Conservation (phyloP, 2,113 vertebrate species). For the Irena cyanogastra region DNA sequence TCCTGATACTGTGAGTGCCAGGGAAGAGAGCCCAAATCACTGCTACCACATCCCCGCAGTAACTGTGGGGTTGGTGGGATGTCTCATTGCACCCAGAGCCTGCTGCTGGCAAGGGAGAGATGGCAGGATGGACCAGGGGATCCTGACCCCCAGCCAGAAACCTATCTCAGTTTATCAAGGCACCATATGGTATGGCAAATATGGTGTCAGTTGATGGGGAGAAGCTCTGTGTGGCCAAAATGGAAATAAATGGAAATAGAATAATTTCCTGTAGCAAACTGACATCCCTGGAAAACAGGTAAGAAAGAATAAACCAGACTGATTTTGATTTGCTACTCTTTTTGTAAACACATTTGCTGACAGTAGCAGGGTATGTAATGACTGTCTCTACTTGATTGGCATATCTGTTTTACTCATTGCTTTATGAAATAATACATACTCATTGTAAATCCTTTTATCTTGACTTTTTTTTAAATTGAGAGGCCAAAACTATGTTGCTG, state of each 20-base stretch:
- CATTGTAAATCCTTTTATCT: background rate
- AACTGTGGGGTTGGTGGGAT: background rate
- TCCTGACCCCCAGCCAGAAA: background rate
- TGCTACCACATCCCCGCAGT: fast-evolving
- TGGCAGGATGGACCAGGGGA: background rate
- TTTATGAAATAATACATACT: background rate
- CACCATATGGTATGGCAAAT: background rate
- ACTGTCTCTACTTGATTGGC: background rate
- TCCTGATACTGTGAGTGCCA: background rate
- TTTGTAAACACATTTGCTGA: background rate
- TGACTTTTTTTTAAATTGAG: background rate
- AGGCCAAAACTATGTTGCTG: background rate
- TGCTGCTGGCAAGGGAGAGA: background rate
- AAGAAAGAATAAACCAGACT: background rate
- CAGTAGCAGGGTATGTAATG: background rate
- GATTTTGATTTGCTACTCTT: background rate
- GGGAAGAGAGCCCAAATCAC: background rate
- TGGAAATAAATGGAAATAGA: background rate
- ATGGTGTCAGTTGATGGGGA: background rate
- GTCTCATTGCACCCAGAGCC: background rate
- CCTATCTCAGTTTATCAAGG: background rate
- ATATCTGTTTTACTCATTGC: background rate
- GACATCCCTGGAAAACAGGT: background rate
- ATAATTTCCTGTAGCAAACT: background rate
- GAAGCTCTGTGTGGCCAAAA: background rate